Percentiles rank a stretch among this genome's conserved stretches.
phyloP scores from a whole-genome alignment of 2,797 vertebrate species.

The Pelochelys cantorii region DNA sequence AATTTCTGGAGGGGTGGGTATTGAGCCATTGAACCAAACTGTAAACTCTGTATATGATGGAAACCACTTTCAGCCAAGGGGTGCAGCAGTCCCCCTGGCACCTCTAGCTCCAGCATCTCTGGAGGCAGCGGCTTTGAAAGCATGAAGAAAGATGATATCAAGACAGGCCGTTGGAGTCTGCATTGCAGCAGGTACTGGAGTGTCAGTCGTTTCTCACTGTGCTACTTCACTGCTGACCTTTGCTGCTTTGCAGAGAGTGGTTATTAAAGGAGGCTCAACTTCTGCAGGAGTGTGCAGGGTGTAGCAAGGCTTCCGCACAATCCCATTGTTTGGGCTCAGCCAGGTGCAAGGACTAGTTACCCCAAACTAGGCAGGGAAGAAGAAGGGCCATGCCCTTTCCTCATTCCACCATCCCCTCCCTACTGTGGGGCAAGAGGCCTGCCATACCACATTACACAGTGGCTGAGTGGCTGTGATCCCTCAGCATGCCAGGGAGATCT shows the following conservation, averaged over 20 bases:
- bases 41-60: too few relatives aligned
- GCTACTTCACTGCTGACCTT: not conserved
- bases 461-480: not conserved
- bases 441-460: not conserved
- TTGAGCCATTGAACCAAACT: too few relatives aligned
- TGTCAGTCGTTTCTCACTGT: not conserved
- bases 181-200: not conserved
- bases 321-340: not conserved
- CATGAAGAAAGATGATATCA: not conserved
- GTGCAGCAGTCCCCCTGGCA: too few relatives aligned
- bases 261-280: not conserved
- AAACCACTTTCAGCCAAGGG: too few relatives aligned
- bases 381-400: not conserved
- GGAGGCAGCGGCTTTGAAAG: not conserved
- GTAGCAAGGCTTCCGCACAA: not conserved
- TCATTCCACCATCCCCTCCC: not conserved
- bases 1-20: too few relatives aligned
- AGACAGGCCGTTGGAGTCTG: not conserved
- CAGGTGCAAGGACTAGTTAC: not conserved
- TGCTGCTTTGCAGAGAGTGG: not conserved
- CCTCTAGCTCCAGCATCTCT: too few relatives aligned
- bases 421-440: not conserved
- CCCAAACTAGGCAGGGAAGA: not conserved
- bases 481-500: not conserved
- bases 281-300: not conserved